These are phyloP conservation scores for Eilema sororculum DNA, from an alignment of 2,888 invertebrate genomes.

Conservation along the genomic window DNA sequence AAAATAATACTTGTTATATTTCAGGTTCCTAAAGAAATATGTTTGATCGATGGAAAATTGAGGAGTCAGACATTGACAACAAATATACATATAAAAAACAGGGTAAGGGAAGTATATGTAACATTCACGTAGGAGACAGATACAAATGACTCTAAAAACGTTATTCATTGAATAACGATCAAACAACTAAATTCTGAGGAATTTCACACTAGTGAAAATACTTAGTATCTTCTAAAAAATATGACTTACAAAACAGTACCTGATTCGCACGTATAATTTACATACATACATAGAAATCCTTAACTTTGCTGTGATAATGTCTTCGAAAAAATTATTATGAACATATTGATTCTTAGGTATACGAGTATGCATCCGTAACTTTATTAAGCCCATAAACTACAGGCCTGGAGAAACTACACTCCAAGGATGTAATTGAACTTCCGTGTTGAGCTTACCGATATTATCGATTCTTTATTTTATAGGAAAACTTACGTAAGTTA, in stretches of 20 bases:
- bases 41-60: slow-evolving; percentile 19
- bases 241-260: too few relatives aligned
- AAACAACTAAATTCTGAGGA: slow-evolving; percentile 31
- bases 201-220: slow-evolving; percentile 22
- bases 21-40: background rate
- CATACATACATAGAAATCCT: too few relatives aligned
- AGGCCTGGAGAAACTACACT: background rate
- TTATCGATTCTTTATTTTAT: background rate
- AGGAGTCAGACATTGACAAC: slow-evolving; percentile 28
- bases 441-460: too few relatives aligned
- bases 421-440: background rate
- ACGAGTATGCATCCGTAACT: background rate
- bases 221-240: background rate
- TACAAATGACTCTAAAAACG: slow-evolving; percentile 55
- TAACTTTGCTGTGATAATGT: background rate
- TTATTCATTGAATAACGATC: slow-evolving; percentile 51
- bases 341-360: background rate
- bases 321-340: background rate
- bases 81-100: slow-evolving; percentile 35
- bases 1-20: background rate
- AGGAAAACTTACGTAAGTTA: too few relatives aligned
- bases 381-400: background rate
- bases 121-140: slow-evolving; percentile 49
- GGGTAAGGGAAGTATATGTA: slow-evolving; percentile 39
- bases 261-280: too few relatives aligned